Evolutionary conservation across 1,140 invertebrate genomes (phyloP), one percentile per base, ranked within the genome.

Genomic region (Drosophila sechellia): DNA sequence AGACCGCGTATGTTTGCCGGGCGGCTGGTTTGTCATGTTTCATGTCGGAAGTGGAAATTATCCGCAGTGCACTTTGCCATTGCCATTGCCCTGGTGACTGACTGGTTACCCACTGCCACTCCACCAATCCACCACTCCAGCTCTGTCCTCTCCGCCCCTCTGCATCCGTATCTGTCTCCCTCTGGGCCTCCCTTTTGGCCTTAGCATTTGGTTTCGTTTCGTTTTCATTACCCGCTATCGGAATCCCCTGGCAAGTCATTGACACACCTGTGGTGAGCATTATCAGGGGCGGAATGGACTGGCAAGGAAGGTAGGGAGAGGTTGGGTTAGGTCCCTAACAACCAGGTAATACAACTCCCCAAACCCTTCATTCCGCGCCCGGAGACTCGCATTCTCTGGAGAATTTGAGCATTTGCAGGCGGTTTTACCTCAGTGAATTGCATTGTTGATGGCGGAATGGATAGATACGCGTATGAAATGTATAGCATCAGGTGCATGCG

Each of bases 31-130:
- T 80, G 71, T 85, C 81, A 72, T 84, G 78, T 78, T 68, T 87
- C 71, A 87, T 84, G 83, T 89, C 84, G 83, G 79, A 87, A 89
- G 84, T 89, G 79, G 63, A 86, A 86, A 86, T 86, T 86, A 86
- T 86, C 72, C 83, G 85, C 73, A 57, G 60, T 74, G 69, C 71
- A 74, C 71, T 71, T 76, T 49, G 72, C 42, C 64, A 64, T 65
- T 71, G 76, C 75, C 66, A 69, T 77, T 85, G 81, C 81, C 81
- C 81, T 64, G 81, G 78, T 78, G 81, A 80, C 83, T 69, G 81
- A 80, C 65, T 69, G 37, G 53, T 57, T 60, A 52, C 61, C 61
- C 65, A 46, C 15, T 1, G 43, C 6, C 20, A 34, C 31, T 2
- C 25, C 42, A 11, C n/a, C 10, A 15, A 31, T 52, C 34, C 43